Percentiles rank a stretch among this genome's conserved stretches.
Evolutionary conservation across 2,888 invertebrate genomes (phyloP).

Genomic region (Xanthia togata): DNA sequence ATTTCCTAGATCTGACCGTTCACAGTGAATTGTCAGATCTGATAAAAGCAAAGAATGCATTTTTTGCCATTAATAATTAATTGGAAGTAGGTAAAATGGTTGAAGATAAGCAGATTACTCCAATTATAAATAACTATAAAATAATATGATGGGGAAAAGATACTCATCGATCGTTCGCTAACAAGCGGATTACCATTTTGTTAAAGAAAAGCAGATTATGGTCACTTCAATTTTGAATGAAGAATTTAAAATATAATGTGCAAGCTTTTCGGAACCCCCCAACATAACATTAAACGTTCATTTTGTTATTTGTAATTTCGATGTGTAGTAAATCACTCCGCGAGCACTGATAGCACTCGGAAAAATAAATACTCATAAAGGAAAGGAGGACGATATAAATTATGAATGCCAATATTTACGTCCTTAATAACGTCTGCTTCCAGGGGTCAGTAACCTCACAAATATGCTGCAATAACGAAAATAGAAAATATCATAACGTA

Average conservation of each 20-base stretch:
- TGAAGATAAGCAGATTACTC: not conserved
- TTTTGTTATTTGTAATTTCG: constrained; percentile 14
- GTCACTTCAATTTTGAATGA: too few species aligned
- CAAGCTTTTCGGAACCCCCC: not conserved
- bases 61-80: not conserved
- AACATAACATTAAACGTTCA: not conserved
- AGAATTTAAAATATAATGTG: not conserved
- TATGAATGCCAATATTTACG: constrained; percentile 48
- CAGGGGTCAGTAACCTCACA: constrained; percentile 26
- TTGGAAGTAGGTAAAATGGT: not conserved
- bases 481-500: constrained; percentile 20
- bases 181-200: not conserved
- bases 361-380: constrained; percentile 42
- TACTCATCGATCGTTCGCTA: not conserved
- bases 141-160: not conserved
- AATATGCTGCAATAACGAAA: constrained; percentile 25
- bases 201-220: not conserved
- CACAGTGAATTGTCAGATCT: not conserved
- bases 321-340: constrained; percentile 32
- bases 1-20: too few species aligned
- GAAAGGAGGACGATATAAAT: constrained; percentile 44
- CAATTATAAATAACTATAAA: not conserved
- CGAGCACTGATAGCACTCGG: constrained; percentile 17
- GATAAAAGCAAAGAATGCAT: not conserved
- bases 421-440: constrained; percentile 24